Evolutionary conservation across 2,113 vertebrate genomes (phyloP).

Genomic region (Synchiropus splendidus): DNA sequence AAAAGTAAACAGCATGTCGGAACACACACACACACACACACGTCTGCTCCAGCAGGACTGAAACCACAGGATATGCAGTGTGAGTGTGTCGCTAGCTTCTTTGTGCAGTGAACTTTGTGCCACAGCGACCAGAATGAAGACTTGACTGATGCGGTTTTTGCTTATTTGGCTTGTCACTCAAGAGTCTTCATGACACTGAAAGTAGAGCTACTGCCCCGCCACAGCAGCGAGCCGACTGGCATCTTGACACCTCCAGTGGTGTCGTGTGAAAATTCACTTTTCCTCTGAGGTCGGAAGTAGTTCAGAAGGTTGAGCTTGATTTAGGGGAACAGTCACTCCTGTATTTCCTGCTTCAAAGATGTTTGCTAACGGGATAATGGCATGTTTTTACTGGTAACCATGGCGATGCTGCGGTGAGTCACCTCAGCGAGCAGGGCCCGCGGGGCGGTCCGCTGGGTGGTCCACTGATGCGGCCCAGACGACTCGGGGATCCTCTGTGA

Average conservation of each 20-base stretch:
- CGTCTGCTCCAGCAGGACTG: constrained; percentile 30
- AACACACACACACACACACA: constrained; percentile 34
- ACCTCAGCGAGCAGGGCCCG: constrained; percentile 18
- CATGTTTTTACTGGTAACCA: constrained; percentile 38
- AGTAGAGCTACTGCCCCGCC: too few species aligned
- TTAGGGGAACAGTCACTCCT: too few species aligned
- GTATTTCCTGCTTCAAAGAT: constrained; percentile 23
- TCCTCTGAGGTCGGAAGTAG: too few species aligned
- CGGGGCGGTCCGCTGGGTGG: constrained; percentile 46
- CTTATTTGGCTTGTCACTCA: too few species aligned
- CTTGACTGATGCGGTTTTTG: too few species aligned
- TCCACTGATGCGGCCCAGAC: constrained; percentile 20
- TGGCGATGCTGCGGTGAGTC: constrained; percentile 30
- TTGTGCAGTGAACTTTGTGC: too few species aligned
- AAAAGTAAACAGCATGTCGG: constrained; percentile 50
- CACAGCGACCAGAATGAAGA: too few species aligned
- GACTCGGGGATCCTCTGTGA: constrained; percentile 18
- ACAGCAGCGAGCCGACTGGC: too few species aligned
- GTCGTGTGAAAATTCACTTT: too few species aligned
- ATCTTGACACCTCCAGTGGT: too few species aligned
- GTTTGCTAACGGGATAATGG: constrained; percentile 41
- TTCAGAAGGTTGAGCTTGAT: too few species aligned
- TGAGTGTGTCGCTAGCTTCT: background rate
- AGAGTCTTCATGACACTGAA: too few species aligned
- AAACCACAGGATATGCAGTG: constrained; percentile 15